These are phyloP conservation scores for Ochotona curzoniae DNA, from an alignment of 2,113 vertebrate genomes.

Conservation along the genomic window DNA sequence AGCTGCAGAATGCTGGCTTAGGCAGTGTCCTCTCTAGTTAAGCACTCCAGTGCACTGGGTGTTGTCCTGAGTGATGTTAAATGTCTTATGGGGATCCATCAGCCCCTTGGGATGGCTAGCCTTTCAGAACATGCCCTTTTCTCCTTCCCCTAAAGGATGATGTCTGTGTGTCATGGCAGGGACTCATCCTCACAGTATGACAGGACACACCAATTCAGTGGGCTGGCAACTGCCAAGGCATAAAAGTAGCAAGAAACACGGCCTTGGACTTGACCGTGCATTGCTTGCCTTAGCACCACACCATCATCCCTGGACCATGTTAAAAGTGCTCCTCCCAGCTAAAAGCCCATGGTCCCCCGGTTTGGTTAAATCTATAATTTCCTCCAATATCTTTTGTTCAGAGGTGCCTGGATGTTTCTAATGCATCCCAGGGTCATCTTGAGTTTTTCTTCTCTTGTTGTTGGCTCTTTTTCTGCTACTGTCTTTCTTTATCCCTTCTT, in stretches of 20 bases:
- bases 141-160: neutral
- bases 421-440: neutral
- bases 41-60: neutral
- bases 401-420: neutral
- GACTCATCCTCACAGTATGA: neutral
- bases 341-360: neutral
- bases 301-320: neutral
- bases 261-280: neutral
- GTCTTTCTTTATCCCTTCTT: neutral
- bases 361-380: neutral
- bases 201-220: neutral
- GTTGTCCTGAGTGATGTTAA: neutral
- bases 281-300: neutral
- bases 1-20: constrained; percentile 11
- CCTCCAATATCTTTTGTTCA: neutral
- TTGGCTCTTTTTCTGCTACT: neutral
- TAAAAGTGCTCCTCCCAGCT: neutral
- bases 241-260: neutral
- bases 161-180: no score
- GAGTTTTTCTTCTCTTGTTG: neutral
- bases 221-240: neutral
- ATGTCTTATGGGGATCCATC: neutral
- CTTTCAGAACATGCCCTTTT: neutral
- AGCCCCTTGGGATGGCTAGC: neutral
- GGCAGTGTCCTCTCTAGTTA: neutral